phyloP scores from a whole-genome alignment of 2,113 vertebrate species.

The Chamaetylas fuelleborni region DNA sequence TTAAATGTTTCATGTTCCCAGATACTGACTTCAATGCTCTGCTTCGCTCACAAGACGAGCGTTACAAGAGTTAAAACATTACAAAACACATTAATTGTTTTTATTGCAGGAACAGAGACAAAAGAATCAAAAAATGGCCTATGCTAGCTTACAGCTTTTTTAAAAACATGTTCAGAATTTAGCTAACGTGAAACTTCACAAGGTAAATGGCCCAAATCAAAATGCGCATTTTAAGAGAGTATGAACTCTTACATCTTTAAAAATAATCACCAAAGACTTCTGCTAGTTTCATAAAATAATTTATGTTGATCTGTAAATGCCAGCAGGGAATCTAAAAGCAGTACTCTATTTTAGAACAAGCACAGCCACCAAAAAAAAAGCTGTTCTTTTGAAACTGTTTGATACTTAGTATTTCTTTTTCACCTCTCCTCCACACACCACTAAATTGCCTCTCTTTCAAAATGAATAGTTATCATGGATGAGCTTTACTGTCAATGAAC shows the following conservation, averaged over 20 bases:
- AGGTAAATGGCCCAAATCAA: not conserved
- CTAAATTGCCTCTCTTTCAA: not conserved
- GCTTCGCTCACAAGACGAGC: not conserved
- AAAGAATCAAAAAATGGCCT: not conserved
- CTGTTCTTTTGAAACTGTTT: not conserved
- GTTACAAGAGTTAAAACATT: not conserved
- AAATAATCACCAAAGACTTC: slow-evolving; percentile 22
- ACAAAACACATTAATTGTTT: not conserved
- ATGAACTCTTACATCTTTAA: not conserved
- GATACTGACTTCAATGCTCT: not conserved
- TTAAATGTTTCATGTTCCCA: not conserved
- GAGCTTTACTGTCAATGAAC: not conserved
- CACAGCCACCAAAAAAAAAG: not conserved
- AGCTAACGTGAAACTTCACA: not conserved
- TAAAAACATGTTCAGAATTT: not conserved
- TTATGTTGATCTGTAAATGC: slow-evolving; percentile 2
- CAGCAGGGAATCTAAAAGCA: slow-evolving; percentile 15
- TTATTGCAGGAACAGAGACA: not conserved
- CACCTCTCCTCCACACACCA: not conserved
- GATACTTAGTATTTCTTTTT: not conserved
- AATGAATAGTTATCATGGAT: not conserved
- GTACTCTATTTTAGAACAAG: not conserved
- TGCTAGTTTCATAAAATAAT: not conserved
- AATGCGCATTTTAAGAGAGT: not conserved
- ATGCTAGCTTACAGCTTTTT: not conserved